Conservation (phyloP, 2,113 vertebrate genomes). For the Coturnix japonica region DNA sequence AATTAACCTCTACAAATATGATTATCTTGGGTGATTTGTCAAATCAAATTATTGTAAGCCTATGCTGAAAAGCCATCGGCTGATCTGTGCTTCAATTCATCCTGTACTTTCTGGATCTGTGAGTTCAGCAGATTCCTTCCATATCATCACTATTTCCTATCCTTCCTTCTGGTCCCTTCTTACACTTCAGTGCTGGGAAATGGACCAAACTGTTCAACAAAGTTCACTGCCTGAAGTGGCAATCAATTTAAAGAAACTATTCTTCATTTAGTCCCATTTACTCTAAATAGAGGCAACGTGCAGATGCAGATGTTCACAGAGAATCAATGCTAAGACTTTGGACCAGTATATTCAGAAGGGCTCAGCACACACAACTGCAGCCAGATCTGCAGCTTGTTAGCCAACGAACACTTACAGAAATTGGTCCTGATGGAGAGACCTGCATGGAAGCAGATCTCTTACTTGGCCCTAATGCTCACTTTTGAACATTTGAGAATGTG, state of each 20-base stretch:
- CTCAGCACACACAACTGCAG: background rate
- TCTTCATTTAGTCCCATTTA: background rate
- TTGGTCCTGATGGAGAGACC: constrained; percentile 33
- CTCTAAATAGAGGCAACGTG: background rate
- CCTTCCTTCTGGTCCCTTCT: background rate
- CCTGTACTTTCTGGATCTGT: background rate
- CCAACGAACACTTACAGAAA: constrained; percentile 11
- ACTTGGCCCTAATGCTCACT: constrained; percentile 18
- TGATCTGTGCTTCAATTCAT: background rate
- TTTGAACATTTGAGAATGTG: constrained; percentile 44
- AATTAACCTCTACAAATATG: background rate
- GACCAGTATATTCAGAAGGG: background rate
- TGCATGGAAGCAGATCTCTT: constrained; percentile 21
- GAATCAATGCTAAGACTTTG: background rate
- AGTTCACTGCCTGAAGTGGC: background rate
- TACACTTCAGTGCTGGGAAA: background rate
- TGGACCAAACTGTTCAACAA: background rate
- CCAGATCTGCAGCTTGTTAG: constrained; percentile 24
- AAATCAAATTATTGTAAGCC: background rate
- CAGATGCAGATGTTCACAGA: background rate
- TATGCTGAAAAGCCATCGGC: background rate
- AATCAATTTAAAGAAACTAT: background rate
- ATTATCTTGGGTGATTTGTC: background rate
- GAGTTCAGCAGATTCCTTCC: background rate
- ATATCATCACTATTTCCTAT: background rate